A percentile compares a stretch with the other conserved stretches of the same genome.
Evolutionary conservation across 1,140 invertebrate species (phyloP).

Genomic region (Leptinotarsa defecta): DNA sequence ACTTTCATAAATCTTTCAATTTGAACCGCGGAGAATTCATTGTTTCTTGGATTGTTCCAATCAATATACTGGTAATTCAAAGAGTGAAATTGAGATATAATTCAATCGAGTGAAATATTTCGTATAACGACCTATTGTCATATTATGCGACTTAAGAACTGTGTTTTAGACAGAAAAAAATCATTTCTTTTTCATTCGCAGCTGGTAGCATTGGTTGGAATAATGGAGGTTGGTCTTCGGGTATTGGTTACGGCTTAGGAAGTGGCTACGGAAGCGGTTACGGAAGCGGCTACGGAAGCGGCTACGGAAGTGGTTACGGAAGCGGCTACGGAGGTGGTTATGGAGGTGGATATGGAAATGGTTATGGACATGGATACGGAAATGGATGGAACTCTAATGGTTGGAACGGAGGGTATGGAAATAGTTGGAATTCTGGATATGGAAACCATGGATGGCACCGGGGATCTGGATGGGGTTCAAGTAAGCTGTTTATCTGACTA

Average conservation of each 20-base stretch:
- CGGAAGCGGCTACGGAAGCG: neutral
- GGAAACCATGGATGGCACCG: neutral
- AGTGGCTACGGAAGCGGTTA: neutral
- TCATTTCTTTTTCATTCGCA: neutral
- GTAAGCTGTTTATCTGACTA: neutral
- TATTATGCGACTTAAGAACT: neutral
- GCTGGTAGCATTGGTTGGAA: conserved; percentile 1
- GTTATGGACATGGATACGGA: neutral
- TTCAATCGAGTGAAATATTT: neutral
- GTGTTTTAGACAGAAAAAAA: neutral
- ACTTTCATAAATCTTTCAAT: too few species aligned
- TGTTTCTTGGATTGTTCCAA: neutral
- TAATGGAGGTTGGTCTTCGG: neutral
- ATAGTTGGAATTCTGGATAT: neutral
- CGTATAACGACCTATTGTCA: too few species aligned
- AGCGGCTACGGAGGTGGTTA: neutral
- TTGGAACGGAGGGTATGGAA: neutral
- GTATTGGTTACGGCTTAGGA: neutral
- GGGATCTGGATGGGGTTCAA: neutral
- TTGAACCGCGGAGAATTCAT: neutral
- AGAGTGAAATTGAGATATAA: neutral
- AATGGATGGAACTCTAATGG: neutral
- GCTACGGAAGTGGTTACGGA: neutral
- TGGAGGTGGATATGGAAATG: neutral
- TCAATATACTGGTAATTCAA: neutral